phyloP scores from a whole-genome alignment of 2,797 vertebrate genomes.

The Centroberyx gerrardi region DNA sequence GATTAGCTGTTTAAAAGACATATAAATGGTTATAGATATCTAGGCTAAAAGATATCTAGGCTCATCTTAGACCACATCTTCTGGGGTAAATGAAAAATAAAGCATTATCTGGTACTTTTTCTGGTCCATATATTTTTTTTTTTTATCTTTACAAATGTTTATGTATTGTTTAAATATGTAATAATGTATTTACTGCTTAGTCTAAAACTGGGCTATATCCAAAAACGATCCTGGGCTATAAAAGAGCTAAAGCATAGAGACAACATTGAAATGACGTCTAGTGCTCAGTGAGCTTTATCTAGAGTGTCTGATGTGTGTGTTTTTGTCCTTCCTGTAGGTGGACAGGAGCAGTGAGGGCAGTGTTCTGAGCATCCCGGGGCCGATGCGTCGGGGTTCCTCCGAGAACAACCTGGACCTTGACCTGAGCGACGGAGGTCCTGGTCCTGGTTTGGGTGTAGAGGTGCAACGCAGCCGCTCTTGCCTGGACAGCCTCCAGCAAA shows the following conservation, averaged over 20 bases:
- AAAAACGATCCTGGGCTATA: too few species aligned
- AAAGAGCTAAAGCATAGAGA: too few species aligned
- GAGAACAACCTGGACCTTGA: constrained; percentile 95
- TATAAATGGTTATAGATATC: too few species aligned
- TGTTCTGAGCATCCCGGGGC: constrained; percentile 86
- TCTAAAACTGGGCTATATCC: too few species aligned
- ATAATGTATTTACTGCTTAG: too few species aligned
- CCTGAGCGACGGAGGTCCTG: constrained; percentile 76
- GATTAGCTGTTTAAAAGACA: too few species aligned
- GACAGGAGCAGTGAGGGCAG: constrained; percentile 89
- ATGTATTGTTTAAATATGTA: too few species aligned
- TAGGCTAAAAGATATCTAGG: too few species aligned
- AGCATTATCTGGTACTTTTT: too few species aligned
- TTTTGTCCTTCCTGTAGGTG: constrained; percentile 80
- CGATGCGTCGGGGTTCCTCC: constrained; percentile 92
- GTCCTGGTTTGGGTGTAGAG: constrained; percentile 80
- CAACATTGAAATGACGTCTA: too few species aligned
- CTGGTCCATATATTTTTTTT: background rate
- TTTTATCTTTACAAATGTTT: background rate
- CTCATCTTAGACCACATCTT: too few species aligned
- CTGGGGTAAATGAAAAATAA: too few species aligned
- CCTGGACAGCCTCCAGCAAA: constrained; percentile 92
- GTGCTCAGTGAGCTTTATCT: background rate
- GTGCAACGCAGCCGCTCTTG: constrained; percentile 90
- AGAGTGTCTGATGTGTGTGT: constrained; percentile 12